A percentile compares a stretch with the other conserved stretches of the same genome.
These are phyloP conservation scores for Tautogolabrus adspersus DNA, from an alignment of 2,113 vertebrate species.

Conservation along the genomic window DNA sequence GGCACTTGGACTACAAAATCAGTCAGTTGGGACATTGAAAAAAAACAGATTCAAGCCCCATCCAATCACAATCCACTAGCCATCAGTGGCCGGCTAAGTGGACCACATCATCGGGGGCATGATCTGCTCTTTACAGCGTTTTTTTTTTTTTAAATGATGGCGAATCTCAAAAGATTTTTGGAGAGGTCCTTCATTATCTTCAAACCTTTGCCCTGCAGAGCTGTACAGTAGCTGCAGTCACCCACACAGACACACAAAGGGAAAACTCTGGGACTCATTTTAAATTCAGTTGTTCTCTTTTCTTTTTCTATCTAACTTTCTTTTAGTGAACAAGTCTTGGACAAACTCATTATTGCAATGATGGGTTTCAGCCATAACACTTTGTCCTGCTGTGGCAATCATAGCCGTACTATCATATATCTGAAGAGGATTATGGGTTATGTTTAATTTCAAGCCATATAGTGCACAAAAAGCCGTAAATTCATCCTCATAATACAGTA, in stretches of 20 bases:
- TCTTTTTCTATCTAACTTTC: background rate
- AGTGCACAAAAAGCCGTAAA: too few species aligned
- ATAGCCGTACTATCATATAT: too few species aligned
- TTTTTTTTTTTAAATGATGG: constrained; percentile 8
- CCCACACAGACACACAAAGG: background rate
- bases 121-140: constrained; percentile 30
- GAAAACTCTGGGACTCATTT: background rate
- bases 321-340: background rate
- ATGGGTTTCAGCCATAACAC: background rate
- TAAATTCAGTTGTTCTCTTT: background rate
- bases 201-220: background rate
- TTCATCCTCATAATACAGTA: too few species aligned
- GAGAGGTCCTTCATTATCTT: constrained; percentile 46
- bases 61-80: constrained; percentile 49
- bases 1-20: constrained; percentile 8
- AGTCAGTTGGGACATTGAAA: constrained; percentile 18
- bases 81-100: constrained; percentile 42
- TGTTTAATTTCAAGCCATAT: too few species aligned
- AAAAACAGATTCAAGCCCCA: constrained; percentile 8
- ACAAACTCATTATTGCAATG: background rate
- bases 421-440: too few species aligned
- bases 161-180: constrained; percentile 37
- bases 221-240: constrained; percentile 4
- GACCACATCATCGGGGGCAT: constrained; percentile 57
- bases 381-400: too few species aligned